A percentile compares a stretch with the other conserved stretches of the same genome.
Evolutionary conservation across 2,888 invertebrate genomes (phyloP).

Genomic region (Isoperla grammatica): DNA sequence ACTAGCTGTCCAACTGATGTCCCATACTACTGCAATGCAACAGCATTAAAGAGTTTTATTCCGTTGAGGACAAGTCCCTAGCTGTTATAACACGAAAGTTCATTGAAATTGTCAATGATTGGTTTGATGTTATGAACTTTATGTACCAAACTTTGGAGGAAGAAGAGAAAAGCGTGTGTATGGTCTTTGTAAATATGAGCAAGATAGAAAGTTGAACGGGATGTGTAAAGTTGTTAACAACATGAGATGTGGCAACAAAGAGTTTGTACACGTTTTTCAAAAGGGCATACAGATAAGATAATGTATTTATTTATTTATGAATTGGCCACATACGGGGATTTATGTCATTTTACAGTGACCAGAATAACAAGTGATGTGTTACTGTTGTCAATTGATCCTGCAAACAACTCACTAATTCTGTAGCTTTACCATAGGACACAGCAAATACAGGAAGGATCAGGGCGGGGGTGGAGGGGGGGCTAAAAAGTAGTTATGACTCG

Average conservation of each 20-base stretch:
- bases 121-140: slow-evolving; percentile 36
- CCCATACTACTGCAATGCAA: too few relatives aligned
- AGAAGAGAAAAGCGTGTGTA: slow-evolving; percentile 30
- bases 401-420: too few relatives aligned
- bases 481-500: too few relatives aligned
- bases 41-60: slow-evolving; percentile 32
- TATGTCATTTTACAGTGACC: too few relatives aligned
- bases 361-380: too few relatives aligned
- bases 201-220: slow-evolving; percentile 30
- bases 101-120: slow-evolving; percentile 33
- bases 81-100: slow-evolving; percentile 33
- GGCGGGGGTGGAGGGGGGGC: too few relatives aligned
- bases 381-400: too few relatives aligned
- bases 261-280: slow-evolving; percentile 30
- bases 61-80: slow-evolving; percentile 27
- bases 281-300: slow-evolving; percentile 32
- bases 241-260: slow-evolving; percentile 32
- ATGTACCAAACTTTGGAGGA: slow-evolving; percentile 9
- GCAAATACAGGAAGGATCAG: too few relatives aligned
- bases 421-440: too few relatives aligned
- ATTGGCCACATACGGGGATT: too few relatives aligned
- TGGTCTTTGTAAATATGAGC: slow-evolving; percentile 26
- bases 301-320: too few relatives aligned
- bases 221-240: slow-evolving; percentile 24
- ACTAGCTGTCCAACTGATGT: too few relatives aligned